Evolutionary conservation across 2,797 vertebrate species (phyloP).

Genomic region (Clarias fuscus): DNA sequence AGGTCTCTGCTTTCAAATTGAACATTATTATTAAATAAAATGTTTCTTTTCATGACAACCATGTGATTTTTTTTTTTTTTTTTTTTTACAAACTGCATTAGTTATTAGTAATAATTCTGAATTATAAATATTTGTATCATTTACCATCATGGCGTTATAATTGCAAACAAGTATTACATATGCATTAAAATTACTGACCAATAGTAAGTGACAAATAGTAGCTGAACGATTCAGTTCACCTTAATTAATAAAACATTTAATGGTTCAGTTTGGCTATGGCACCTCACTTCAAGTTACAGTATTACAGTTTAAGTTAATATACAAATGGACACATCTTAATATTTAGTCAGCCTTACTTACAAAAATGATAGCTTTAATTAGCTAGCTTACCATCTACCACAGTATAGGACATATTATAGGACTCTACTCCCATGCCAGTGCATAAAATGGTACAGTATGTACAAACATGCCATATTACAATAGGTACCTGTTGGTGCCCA

Average conservation of each 20-base stretch:
- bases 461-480: no score
- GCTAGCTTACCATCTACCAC: not conserved
- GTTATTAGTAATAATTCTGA: not conserved
- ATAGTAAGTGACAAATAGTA: not conserved
- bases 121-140: not conserved
- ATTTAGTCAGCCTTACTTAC: not conserved
- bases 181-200: not conserved
- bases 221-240: not conserved
- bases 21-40: not conserved
- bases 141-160: not conserved
- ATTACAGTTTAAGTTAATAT: not conserved
- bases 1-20: not conserved
- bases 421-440: not conserved
- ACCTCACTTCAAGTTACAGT: not conserved
- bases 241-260: not conserved
- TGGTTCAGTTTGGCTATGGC: not conserved
- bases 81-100: not conserved
- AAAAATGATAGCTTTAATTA: not conserved
- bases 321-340: not conserved
- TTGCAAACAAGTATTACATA: not conserved
- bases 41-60: not conserved
- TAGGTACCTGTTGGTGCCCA: no score
- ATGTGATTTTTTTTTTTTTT: not conserved
- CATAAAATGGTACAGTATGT: no score
- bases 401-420: no score